Evolutionary conservation across 2,797 vertebrate genomes (phyloP), one percentile per base, ranked within the genome.

Genomic region (Delichon dasypus): DNA sequence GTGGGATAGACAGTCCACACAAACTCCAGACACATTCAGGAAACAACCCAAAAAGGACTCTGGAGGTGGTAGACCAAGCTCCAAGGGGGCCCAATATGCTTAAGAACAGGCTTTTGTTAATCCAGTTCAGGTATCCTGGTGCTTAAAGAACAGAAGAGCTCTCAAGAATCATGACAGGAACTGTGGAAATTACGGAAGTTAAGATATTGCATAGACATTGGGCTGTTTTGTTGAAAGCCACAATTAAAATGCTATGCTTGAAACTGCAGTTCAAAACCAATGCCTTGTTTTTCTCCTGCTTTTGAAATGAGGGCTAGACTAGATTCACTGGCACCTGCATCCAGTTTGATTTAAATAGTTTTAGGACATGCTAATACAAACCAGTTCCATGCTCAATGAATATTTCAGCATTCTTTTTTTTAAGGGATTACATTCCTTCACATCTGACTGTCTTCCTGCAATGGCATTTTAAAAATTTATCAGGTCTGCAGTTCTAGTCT

Each of bases 331-430:
- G 87, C 82, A 91, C 75, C 53, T 89, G 27, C 73, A 83, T 47
- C 47, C 62, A 78, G 51, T 65, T 88, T 93, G 76, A 94, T 89
- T 91, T 96, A 85, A 91, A 92, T 92, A 91, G 62, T 92, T 96
- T 94, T 85, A 94, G 88, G 66, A 93, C 88, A 85, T 96, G 89
- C 85, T 93, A 94, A 95, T 88, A 58, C 40, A 80, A 94, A 91
- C 88, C 79, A 94, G 94, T 94, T 95, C 58, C 53, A 62, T 26
- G 22, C 54, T 80, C 70, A 71, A 45, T 89, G 25, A 96, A 81
- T 94, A 91, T 88, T 94, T 89, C 77, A 78, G 34, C 6, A 7
- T 87, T 93, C 27, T 79, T 86, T 72, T 70, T 82, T 74, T 48
- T 32, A 75, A 80, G 66, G 66, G 40, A 44, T 88, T 22, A 77